phyloP scores from a whole-genome alignment of 1,140 invertebrate genomes.

The Drosophila sp. region DNA sequence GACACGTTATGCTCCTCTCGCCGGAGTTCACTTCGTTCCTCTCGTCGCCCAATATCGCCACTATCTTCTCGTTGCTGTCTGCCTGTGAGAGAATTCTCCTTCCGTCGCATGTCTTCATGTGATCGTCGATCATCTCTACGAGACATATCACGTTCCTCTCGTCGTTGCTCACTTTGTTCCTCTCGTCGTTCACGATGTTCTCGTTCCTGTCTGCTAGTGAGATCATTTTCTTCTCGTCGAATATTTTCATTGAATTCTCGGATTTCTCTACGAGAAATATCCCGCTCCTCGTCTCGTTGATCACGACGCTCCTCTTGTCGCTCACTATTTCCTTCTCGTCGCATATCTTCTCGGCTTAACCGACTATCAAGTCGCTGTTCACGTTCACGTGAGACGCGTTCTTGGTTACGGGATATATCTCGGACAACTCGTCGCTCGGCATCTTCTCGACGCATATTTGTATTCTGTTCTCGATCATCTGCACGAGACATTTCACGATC shows the following conservation, averaged over 20 bases:
- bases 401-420: constrained; percentile 1
- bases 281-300: neutral
- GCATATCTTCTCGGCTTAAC: neutral
- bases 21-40: constrained; percentile 6
- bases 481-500: neutral
- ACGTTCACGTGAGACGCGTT: neutral
- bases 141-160: too few species aligned
- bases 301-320: neutral
- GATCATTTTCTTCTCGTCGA: neutral
- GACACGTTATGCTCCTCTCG: neutral
- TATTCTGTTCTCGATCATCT: too few species aligned
- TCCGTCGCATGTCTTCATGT: too few species aligned
- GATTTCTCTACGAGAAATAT: neutral
- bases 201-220: neutral
- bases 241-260: neutral
- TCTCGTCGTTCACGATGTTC: neutral
- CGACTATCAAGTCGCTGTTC: neutral
- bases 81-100: too few species aligned
- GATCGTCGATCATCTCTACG: too few species aligned
- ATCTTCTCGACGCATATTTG: neutral
- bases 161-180: neutral
- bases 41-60: neutral
- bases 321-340: neutral
- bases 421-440: neutral
- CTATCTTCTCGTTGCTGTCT: too few species aligned